phyloP scores from a whole-genome alignment of 2,113 vertebrate genomes.

The Anseranas semipalmata region DNA sequence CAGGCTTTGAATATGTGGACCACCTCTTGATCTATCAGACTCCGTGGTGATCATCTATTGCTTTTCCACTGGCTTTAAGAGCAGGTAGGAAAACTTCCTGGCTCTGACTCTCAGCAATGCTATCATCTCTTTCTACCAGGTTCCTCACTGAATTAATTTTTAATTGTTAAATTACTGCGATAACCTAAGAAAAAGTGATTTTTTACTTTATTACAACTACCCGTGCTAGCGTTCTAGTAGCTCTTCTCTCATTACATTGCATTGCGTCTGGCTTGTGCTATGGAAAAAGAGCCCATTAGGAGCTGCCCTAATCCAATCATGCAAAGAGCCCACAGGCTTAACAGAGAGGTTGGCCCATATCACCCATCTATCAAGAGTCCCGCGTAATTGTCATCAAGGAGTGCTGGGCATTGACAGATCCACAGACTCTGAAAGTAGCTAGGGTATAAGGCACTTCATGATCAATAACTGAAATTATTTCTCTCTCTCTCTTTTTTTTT shows the following conservation, averaged over 20 bases:
- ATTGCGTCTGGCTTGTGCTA: constrained; percentile 20
- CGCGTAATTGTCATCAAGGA: not conserved
- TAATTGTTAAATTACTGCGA: constrained; percentile 9
- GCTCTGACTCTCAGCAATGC: not conserved
- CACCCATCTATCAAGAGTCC: not conserved
- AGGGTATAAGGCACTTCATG: not conserved
- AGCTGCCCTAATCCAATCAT: constrained; percentile 58
- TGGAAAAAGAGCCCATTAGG: constrained; percentile 50
- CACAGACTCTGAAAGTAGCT: not conserved
- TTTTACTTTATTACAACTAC: constrained; percentile 12
- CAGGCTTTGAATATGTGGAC: not conserved
- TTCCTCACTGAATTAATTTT: not conserved
- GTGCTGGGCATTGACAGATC: not conserved
- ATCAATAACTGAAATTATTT: not conserved
- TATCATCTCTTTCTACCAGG: not conserved
- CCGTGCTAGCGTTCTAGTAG: not conserved
- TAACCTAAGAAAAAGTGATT: not conserved
- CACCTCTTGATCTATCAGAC: not conserved
- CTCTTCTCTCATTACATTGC: constrained; percentile 19
- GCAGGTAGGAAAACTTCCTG: not conserved
- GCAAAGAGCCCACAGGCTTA: constrained; percentile 29
- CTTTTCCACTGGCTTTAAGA: not conserved
- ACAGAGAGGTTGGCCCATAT: not conserved
- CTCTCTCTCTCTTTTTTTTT: not conserved
- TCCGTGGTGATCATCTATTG: not conserved